Evolutionary conservation across 1,140 invertebrate species (phyloP).

Genomic region (Megalopta genalis): DNA sequence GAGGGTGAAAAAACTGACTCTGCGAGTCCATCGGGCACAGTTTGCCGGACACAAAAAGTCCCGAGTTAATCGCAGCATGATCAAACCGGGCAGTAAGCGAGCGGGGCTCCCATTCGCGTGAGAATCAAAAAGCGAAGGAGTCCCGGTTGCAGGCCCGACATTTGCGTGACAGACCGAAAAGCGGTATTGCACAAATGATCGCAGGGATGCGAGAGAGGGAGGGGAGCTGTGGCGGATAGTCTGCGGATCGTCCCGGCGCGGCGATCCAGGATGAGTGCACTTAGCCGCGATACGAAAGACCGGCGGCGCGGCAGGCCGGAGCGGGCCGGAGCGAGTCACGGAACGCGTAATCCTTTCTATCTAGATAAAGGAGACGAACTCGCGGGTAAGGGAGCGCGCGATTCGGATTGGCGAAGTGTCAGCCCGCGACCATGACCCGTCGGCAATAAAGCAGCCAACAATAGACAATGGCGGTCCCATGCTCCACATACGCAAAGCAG

Average conservation of each 20-base stretch:
- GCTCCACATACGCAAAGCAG: conserved; percentile 75
- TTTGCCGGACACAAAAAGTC: no score
- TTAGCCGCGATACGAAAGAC: conserved; percentile 41
- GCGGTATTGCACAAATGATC: conserved; percentile 35
- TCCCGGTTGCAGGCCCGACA: conserved; percentile 2
- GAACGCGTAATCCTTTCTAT: conserved; percentile 44
- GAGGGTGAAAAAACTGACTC: no score
- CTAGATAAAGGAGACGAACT: conserved; percentile 23
- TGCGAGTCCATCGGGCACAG: no score
- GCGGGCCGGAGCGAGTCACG: background rate
- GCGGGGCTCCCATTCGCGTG: background rate
- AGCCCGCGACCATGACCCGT: conserved; percentile 72
- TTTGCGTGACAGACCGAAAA: conserved; percentile 47
- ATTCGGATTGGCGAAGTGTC: conserved; percentile 57
- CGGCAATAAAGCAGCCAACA: conserved; percentile 69
- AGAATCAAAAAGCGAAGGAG: background rate
- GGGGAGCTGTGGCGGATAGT: background rate
- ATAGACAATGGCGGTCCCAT: conserved; percentile 76
- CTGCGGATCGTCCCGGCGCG: background rate
- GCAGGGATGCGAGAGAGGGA: background rate
- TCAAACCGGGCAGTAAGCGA: no score
- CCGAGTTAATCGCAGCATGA: no score
- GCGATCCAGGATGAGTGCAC: conserved; percentile 27
- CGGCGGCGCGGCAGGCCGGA: background rate
- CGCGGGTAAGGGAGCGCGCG: conserved; percentile 13